Percentiles rank a stretch among this genome's conserved stretches.
These are phyloP conservation scores for Nematopogon swammerdamellus DNA, from an alignment of 2,888 invertebrate genomes.

Conservation along the genomic window DNA sequence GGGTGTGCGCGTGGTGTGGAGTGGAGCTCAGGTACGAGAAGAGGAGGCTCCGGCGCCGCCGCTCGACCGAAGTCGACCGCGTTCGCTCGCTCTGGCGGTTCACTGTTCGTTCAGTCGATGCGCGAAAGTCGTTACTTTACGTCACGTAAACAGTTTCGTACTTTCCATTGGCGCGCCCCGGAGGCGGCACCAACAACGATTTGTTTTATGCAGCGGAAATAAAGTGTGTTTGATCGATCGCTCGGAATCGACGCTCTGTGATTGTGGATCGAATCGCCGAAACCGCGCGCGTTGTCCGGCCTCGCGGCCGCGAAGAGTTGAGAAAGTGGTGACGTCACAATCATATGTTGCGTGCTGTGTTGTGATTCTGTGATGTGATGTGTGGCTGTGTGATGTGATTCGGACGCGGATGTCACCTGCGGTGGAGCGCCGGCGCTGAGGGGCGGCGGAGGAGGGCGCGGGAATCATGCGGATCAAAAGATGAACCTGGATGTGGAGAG, in stretches of 20 bases:
- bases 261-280: not conserved
- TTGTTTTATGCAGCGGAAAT: not conserved
- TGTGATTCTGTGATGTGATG: not conserved
- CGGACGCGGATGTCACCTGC: conserved; percentile 46
- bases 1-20: not conserved
- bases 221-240: not conserved
- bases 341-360: conserved; percentile 53
- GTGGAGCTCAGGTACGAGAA: too few relatives aligned
- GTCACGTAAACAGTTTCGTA: conserved; percentile 29
- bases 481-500: conserved; percentile 71
- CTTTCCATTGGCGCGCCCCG: not conserved
- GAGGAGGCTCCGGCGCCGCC: too few relatives aligned
- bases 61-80: conserved; percentile 5
- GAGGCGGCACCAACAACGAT: not conserved
- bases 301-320: not conserved
- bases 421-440: not conserved
- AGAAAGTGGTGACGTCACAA: conserved; percentile 52
- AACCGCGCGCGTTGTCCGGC: too few relatives aligned
- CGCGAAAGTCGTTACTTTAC: conserved; percentile 53
- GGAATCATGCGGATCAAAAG: conserved; percentile 65
- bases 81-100: conserved; percentile 41
- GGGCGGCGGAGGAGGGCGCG: not conserved
- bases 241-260: not conserved
- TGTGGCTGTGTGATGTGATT: conserved; percentile 13
- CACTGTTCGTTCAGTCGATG: conserved; percentile 56